Percentiles rank a stretch among this genome's conserved stretches.
These are phyloP conservation scores for Apamea monoglypha DNA, from an alignment of 2,888 invertebrate genomes.

Conservation along the genomic window DNA sequence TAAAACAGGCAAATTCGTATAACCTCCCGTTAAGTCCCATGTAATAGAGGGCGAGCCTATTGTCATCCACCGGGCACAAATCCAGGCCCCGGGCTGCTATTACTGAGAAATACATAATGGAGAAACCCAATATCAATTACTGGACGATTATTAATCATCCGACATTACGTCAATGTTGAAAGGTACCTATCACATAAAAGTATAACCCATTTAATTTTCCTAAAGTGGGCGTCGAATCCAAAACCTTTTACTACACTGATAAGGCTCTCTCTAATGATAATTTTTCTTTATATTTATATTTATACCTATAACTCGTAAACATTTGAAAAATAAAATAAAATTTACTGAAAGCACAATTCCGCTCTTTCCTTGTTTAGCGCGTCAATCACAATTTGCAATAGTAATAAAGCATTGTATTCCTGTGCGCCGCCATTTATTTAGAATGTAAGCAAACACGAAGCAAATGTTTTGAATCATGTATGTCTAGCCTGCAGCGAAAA, in stretches of 20 bases:
- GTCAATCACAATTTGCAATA: conserved; percentile 44
- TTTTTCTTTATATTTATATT: conserved; percentile 5
- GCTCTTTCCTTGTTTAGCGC: conserved; percentile 19
- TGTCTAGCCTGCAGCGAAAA: conserved; percentile 41
- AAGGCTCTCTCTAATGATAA: background rate
- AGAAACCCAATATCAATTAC: background rate
- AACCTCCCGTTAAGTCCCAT: background rate
- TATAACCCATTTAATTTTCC: background rate
- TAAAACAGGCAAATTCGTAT: background rate
- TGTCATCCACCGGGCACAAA: background rate
- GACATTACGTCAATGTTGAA: background rate
- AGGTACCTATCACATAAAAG: background rate
- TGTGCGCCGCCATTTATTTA: conserved; percentile 34
- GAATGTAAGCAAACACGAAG: conserved; percentile 43
- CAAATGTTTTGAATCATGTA: conserved; percentile 50
- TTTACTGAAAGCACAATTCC: background rate
- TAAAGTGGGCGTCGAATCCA: background rate
- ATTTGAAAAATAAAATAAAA: background rate
- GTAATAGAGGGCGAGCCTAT: too few species aligned
- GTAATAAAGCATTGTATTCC: conserved; percentile 21
- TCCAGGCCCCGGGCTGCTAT: background rate
- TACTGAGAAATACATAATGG: background rate
- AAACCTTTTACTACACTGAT: background rate
- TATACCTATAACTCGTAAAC: background rate
- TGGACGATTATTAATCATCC: background rate